These are phyloP conservation scores for Lates calcarifer DNA, from an alignment of 2,113 vertebrate genomes.

Conservation along the genomic window DNA sequence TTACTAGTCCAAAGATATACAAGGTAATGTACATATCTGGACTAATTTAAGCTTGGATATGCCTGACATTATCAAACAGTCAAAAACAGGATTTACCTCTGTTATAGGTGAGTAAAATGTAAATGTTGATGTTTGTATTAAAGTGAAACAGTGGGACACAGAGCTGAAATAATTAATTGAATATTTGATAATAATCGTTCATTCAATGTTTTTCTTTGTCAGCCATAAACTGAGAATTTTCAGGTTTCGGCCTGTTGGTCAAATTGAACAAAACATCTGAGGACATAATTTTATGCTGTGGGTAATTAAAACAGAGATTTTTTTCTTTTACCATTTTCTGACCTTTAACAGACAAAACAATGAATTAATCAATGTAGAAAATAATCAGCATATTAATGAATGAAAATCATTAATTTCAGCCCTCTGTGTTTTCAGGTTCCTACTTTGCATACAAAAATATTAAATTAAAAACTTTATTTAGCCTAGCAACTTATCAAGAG, in stretches of 20 bases:
- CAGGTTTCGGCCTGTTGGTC: too few species aligned
- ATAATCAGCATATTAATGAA: neutral
- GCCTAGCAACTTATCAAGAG: conserved; percentile 2
- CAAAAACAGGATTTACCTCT: neutral
- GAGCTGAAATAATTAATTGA: neutral
- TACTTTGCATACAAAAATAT: neutral
- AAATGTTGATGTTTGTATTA: neutral
- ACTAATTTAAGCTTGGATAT: neutral
- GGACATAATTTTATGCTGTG: neutral
- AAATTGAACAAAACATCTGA: neutral
- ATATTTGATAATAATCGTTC: too few species aligned
- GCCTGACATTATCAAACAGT: neutral
- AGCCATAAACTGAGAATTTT: neutral
- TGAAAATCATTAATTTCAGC: neutral
- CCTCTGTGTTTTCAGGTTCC: neutral
- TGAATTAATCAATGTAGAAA: neutral
- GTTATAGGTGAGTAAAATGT: neutral
- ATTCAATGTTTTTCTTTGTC: neutral
- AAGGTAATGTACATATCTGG: too few species aligned
- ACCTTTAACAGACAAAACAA: neutral
- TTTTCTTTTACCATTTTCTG: neutral
- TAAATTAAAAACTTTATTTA: conserved; percentile 12
- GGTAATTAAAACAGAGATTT: neutral
- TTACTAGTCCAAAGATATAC: neutral
- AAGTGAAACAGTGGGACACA: neutral